Base-by-base conservation (phyloP, 2,113 vertebrate genomes). In the Callocephalon fimbriatum region DNA sequence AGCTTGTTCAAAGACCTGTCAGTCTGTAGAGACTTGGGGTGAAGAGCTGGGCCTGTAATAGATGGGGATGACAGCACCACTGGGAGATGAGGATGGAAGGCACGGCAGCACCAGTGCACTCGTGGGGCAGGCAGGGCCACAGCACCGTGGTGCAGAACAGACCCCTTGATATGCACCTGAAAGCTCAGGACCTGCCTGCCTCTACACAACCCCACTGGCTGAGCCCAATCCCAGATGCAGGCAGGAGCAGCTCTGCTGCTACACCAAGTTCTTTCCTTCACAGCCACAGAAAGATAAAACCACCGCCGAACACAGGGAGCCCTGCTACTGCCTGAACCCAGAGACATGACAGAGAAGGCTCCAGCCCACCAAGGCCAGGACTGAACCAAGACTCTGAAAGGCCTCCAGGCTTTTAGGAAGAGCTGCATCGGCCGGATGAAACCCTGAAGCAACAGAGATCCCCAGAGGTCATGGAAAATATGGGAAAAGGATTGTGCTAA, bases 361-460 rank as follows among this genome's bases (percentile, higher is more conserved):
- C 21, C 32, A 23, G 21, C 21, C 21, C 56, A 58, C 13, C 32
- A 58, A 35, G 32, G 32, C 19, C 56, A 58, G 32, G 21, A 58
- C 32, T 23, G 21, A 78, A n/a, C 2, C 1, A 26, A 56, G 26
- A 25, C 67, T 59, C 27, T 0, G 3, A 48, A 47, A 40, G 25
- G 40, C 37, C 73, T 70, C 37, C 20, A 5, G 63, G 66, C 42
- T 67, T 25, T 67, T 4, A 29, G 42, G 51, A 82, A 71, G 74
- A 71, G 58, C 74, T 35, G 74, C 82, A n/a, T 3, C 1, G 3
- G 27, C 10, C 0, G 0, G 38, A 44, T 47, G 42, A 59, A 68
- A 68, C 13, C 38, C 51, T 0, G 0, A 70, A 74, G 70, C 54
- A 66, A 50, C 15, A 27, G n/a, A 56, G 71, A 80, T 70, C 18